These are phyloP conservation scores for Drosophila parabipectinata DNA, from an alignment of 1,140 invertebrate species.

Conservation along the genomic window DNA sequence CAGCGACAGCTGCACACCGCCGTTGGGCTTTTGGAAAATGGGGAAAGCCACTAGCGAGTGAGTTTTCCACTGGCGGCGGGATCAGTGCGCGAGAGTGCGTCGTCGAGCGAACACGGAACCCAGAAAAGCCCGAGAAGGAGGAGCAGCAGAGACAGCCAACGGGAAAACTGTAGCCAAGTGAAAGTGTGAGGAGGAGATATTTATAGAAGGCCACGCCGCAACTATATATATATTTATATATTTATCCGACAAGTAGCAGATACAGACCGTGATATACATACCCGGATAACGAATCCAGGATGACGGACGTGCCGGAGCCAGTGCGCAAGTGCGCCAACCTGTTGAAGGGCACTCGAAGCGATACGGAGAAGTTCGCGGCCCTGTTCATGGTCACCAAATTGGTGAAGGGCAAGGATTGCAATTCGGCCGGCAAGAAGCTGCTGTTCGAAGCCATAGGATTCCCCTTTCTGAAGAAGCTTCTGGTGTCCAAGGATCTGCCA, in stretches of 20 bases:
- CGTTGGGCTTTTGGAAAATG: conserved; percentile 63
- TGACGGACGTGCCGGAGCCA: conserved; percentile 88
- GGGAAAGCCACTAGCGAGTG: conserved; percentile 37
- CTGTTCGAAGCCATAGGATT: conserved; percentile 95
- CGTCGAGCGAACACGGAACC: conserved; percentile 56
- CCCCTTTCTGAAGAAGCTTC: conserved; percentile 91
- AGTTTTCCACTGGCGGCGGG: conserved; percentile 32
- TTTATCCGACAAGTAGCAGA: conserved; percentile 16
- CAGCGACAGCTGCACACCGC: conserved; percentile 66
- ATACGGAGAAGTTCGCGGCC: conserved; percentile 96
- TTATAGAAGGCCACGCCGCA: conserved; percentile 52
- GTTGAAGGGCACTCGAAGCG: conserved; percentile 90
- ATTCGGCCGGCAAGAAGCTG: conserved; percentile 88
- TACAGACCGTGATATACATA: conserved; percentile 31
- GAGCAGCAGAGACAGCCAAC: conserved; percentile 32
- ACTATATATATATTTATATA: conserved; percentile 27
- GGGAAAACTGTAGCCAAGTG: conserved; percentile 76
- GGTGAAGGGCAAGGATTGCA: conserved; percentile 91
- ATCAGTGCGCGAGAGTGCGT: conserved; percentile 81
- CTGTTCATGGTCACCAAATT: conserved; percentile 95
- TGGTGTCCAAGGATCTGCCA: conserved; percentile 90
- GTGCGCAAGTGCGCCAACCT: conserved; percentile 92
- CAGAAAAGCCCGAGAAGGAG: conserved; percentile 22
- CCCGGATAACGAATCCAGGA: conserved; percentile 32
- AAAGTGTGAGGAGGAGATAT: conserved; percentile 70